phyloP scores from a whole-genome alignment of 2,113 vertebrate species.

The Lates calcarifer region DNA sequence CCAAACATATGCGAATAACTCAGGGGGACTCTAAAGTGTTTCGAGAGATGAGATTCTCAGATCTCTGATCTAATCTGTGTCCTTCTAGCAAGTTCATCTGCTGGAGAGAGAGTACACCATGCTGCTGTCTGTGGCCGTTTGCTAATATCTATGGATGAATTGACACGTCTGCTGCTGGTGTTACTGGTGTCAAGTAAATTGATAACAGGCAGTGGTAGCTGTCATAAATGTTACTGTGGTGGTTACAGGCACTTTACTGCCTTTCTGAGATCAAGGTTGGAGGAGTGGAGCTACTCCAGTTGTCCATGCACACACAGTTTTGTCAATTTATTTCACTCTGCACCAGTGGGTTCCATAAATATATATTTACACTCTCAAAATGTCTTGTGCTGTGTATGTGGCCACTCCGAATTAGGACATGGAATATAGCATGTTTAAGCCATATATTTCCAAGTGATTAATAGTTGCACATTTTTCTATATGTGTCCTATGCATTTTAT shows the following conservation, averaged over 20 bases:
- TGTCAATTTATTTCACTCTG: slow-evolving; percentile 38
- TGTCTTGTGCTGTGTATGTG: not conserved
- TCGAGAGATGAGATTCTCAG: slow-evolving; percentile 13
- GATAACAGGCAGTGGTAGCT: slow-evolving; percentile 43
- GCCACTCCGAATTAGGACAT: slow-evolving; percentile 20
- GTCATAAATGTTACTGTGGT: slow-evolving; percentile 58
- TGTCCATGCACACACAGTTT: slow-evolving; percentile 38
- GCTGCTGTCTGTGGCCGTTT: slow-evolving; percentile 23
- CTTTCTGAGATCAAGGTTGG: slow-evolving; percentile 51
- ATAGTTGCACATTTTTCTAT: not conserved
- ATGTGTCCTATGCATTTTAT: slow-evolving; percentile 21
- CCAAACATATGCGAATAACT: not conserved
- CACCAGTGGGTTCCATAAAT: slow-evolving; percentile 22
- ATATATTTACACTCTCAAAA: slow-evolving; percentile 19
- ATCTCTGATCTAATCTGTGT: slow-evolving; percentile 17
- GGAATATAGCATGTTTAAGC: not conserved
- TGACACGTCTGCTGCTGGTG: slow-evolving; percentile 42
- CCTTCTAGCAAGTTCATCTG: slow-evolving; percentile 15
- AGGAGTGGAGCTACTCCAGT: slow-evolving; percentile 1
- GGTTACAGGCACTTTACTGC: slow-evolving; percentile 48
- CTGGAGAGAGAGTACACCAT: slow-evolving; percentile 8
- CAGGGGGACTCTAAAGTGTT: not conserved
- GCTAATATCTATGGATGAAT: slow-evolving; percentile 40
- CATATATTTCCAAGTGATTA: slow-evolving; percentile 25
- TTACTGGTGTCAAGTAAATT: slow-evolving; percentile 59